Conservation (phyloP, 2,113 vertebrate species). For the Hippocampus comes region DNA sequence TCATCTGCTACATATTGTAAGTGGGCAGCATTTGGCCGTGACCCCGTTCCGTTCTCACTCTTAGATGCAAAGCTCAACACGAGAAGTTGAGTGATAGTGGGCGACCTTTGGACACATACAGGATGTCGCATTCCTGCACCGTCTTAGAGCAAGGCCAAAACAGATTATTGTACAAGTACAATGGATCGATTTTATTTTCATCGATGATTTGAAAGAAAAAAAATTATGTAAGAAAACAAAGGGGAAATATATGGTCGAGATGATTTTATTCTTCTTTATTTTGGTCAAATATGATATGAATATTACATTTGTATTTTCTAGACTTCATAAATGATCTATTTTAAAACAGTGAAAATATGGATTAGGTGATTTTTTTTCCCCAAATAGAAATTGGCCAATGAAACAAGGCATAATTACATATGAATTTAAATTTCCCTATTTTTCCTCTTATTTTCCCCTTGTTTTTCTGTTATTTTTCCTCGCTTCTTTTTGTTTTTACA, state of each 20-base stretch:
- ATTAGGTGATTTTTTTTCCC: neutral
- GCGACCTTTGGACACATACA: neutral
- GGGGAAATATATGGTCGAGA: no score
- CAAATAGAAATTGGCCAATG: neutral
- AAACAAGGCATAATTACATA: neutral
- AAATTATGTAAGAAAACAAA: no score
- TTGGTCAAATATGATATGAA: neutral
- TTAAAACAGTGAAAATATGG: neutral
- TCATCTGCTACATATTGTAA: slow-evolving; percentile 84
- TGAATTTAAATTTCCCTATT: no score
- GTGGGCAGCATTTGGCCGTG: slow-evolving; percentile 10
- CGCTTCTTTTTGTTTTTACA: no score
- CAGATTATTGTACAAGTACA: no score
- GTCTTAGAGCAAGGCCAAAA: neutral
- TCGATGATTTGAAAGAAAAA: no score
- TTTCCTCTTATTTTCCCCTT: no score
- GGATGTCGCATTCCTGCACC: neutral
- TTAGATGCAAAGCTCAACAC: neutral
- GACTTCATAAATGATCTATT: no score
- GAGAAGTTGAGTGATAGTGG: neutral
- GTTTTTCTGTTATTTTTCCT: no score
- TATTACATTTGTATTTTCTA: neutral
- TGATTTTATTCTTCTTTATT: no score
- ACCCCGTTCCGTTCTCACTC: neutral
- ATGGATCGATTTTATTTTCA: no score